Evolutionary conservation across 2,888 invertebrate genomes (phyloP).

Genomic region (Pterostichus madidus): DNA sequence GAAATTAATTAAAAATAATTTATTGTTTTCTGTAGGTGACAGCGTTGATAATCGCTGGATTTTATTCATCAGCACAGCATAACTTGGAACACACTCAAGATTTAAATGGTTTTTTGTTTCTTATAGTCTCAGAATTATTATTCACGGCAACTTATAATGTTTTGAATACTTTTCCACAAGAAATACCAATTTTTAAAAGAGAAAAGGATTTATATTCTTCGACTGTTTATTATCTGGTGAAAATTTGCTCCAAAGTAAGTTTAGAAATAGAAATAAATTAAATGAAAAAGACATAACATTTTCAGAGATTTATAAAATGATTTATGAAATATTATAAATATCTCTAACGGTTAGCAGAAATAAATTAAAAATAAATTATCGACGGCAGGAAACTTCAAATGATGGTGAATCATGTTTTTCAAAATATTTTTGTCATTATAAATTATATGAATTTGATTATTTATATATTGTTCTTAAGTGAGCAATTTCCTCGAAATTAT

Average conservation of each 20-base stretch:
- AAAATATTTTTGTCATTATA: too few species aligned
- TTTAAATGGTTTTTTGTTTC: constrained; percentile 84
- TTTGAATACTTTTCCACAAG: constrained; percentile 84
- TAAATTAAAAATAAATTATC: too few species aligned
- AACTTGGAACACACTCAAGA: constrained; percentile 85
- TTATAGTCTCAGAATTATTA: constrained; percentile 84
- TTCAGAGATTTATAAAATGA: too few species aligned
- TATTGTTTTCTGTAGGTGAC: constrained; percentile 12
- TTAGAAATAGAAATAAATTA: constrained; percentile 79
- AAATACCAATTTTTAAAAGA: constrained; percentile 83
- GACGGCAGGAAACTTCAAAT: too few species aligned
- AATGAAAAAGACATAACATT: too few species aligned
- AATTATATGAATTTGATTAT: too few species aligned
- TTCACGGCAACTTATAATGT: constrained; percentile 84
- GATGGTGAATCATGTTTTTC: too few species aligned
- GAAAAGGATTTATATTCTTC: constrained; percentile 85
- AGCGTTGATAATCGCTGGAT: constrained; percentile 38
- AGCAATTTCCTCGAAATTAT: too few species aligned
- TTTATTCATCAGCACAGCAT: constrained; percentile 80
- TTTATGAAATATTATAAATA: too few species aligned
- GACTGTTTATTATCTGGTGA: constrained; percentile 84
- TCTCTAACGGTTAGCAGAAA: too few species aligned
- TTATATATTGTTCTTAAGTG: too few species aligned
- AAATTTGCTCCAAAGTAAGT: constrained; percentile 85
- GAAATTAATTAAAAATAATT: constrained; percentile 76